A percentile compares a stretch with the other conserved stretches of the same genome.
phyloP scores from a whole-genome alignment of 1,140 invertebrate genomes.

The Pectinophora gossypiella region DNA sequence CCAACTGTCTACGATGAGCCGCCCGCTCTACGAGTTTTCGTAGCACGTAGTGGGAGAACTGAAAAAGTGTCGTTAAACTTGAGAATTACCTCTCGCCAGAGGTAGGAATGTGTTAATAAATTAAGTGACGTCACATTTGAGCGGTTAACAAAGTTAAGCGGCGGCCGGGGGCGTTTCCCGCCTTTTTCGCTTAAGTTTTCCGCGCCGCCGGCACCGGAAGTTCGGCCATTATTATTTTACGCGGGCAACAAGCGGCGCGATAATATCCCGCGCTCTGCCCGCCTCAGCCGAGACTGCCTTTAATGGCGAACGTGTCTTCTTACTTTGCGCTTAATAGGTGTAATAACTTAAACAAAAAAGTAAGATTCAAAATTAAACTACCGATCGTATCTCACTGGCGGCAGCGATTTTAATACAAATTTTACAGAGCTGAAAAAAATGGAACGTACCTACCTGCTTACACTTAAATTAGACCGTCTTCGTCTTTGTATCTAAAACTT shows the following conservation, averaged over 20 bases:
- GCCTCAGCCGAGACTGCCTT: conserved; percentile 42
- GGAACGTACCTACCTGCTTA: no score
- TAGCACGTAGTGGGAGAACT: conserved; percentile 40
- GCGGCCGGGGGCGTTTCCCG: conserved; percentile 45
- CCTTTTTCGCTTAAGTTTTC: conserved; percentile 71
- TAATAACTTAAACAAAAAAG: conserved; percentile 69
- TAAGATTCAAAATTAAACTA: conserved; percentile 47
- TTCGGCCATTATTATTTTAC: conserved; percentile 77
- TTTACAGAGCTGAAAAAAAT: neutral
- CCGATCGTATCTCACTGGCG: conserved; percentile 14
- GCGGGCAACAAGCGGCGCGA: conserved; percentile 76
- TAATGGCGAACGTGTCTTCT: conserved; percentile 72
- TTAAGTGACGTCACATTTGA: conserved; percentile 68
- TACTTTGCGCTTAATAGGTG: conserved; percentile 67
- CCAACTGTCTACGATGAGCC: neutral
- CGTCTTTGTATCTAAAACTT: no score
- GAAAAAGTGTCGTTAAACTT: conserved; percentile 49
- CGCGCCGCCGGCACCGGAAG: conserved; percentile 66
- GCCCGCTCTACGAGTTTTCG: conserved; percentile 19
- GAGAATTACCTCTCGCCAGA: conserved; percentile 39
- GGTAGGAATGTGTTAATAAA: conserved; percentile 68
- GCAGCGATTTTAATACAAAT: neutral
- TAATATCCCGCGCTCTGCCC: conserved; percentile 66
- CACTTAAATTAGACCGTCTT: no score
- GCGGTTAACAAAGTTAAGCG: conserved; percentile 57